Percentiles rank a stretch among this genome's conserved stretches.
These are phyloP conservation scores for Nerophis lumbriciformis DNA, from an alignment of 2,113 vertebrate genomes.

Conservation along the genomic window DNA sequence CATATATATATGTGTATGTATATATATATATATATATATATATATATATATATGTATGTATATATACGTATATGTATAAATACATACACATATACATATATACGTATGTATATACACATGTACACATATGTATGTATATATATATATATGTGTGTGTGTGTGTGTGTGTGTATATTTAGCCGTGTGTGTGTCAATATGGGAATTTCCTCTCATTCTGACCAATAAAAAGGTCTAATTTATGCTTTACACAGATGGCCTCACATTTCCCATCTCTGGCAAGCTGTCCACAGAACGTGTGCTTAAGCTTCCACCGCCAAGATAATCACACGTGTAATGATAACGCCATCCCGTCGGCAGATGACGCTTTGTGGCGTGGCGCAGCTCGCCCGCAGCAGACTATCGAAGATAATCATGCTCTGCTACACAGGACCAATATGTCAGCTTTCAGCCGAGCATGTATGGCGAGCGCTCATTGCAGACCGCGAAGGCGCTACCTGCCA, in stretches of 20 bases:
- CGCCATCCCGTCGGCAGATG: slow-evolving; percentile 16
- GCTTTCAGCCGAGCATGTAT: slow-evolving; percentile 18
- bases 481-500: slow-evolving; percentile 24
- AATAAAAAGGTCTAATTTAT: slow-evolving; percentile 30
- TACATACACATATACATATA: too few species aligned
- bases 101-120: too few species aligned
- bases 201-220: slow-evolving; percentile 14
- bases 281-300: not conserved
- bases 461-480: slow-evolving; percentile 27
- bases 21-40: too few species aligned
- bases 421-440: slow-evolving; percentile 12
- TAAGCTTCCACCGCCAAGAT: not conserved
- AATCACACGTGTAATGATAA: slow-evolving; percentile 15
- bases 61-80: too few species aligned
- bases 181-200: not conserved
- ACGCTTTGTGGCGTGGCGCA: slow-evolving; percentile 20
- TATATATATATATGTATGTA: too few species aligned
- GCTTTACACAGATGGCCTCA: slow-evolving; percentile 40
- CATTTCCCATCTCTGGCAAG: slow-evolving; percentile 26
- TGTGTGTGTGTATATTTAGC: too few species aligned
- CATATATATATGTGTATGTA: too few species aligned
- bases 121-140: too few species aligned
- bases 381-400: slow-evolving; percentile 10
- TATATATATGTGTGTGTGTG: too few species aligned
- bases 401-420: not conserved